Evolutionary conservation across 2,113 vertebrate genomes (phyloP).

Genomic region (Myotis davidii): DNA sequence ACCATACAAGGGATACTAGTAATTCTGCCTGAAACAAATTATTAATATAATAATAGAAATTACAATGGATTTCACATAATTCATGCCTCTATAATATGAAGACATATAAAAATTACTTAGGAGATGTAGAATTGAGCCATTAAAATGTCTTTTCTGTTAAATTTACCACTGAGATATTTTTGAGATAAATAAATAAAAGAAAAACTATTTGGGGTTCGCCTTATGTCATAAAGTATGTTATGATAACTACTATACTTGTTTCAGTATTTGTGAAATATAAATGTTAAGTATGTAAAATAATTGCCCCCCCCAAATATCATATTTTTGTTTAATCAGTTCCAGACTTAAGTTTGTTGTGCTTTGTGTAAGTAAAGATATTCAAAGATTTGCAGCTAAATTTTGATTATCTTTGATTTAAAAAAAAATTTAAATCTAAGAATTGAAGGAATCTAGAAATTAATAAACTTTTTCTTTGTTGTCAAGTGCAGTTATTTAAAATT

Average conservation of each 20-base stretch:
- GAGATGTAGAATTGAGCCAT: slow-evolving; percentile 41
- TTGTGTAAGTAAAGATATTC: background rate
- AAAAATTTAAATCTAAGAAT: background rate
- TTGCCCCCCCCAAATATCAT: background rate
- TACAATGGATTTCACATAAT: slow-evolving; percentile 74
- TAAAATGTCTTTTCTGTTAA: slow-evolving; percentile 62
- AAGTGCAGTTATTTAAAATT: background rate
- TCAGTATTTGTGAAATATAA: background rate
- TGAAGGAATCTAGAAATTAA: background rate
- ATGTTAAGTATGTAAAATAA: background rate
- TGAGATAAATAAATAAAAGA: background rate
- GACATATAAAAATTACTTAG: slow-evolving; percentile 65
- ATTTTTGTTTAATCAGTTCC: background rate
- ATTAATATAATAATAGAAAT: slow-evolving; percentile 78
- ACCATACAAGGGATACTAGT: slow-evolving; percentile 68
- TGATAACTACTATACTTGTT: background rate
- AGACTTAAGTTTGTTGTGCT: background rate
- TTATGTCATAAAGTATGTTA: background rate
- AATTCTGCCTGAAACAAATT: slow-evolving; percentile 79
- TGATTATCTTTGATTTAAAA: background rate
- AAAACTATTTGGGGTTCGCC: background rate
- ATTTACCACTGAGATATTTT: slow-evolving; percentile 23
- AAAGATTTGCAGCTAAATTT: background rate
- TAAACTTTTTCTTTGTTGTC: background rate
- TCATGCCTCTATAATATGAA: slow-evolving; percentile 65